Evolutionary conservation across 1,140 invertebrate genomes (phyloP).

Genomic region (Vanessa tameamea): DNA sequence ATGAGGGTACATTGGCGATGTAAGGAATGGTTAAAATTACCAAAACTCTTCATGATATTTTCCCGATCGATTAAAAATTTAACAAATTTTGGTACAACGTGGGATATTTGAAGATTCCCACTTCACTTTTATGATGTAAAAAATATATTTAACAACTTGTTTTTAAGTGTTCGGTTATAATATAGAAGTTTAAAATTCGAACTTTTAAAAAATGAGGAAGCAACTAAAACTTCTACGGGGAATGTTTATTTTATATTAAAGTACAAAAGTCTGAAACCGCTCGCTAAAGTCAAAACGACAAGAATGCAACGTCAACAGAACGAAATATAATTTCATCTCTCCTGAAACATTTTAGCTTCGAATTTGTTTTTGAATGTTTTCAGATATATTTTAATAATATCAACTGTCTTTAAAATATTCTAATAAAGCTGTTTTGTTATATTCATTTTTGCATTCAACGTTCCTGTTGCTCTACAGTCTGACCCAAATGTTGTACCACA

Average conservation of each 20-base stretch:
- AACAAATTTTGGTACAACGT: no score
- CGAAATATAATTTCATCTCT: background rate
- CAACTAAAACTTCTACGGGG: background rate
- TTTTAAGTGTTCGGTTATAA: background rate
- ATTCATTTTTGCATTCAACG: background rate
- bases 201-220: background rate
- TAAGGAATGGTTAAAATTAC: no score
- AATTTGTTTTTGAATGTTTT: background rate
- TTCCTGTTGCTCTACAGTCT: constrained; percentile 15
- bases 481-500: constrained; percentile 24
- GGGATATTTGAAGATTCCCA: no score
- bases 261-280: background rate
- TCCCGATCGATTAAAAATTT: no score
- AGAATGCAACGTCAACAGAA: background rate
- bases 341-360: background rate
- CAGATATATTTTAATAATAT: constrained; percentile 2
- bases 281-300: background rate
- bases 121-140: no score
- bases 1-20: no score
- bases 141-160: no score
- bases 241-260: constrained; percentile 3
- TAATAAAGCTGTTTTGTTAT: background rate
- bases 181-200: background rate
- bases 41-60: no score
- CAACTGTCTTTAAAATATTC: background rate